Evolutionary conservation across 2,797 vertebrate species (phyloP), one percentile per base, ranked within the genome.

Genomic region (Sebastes itinus): DNA sequence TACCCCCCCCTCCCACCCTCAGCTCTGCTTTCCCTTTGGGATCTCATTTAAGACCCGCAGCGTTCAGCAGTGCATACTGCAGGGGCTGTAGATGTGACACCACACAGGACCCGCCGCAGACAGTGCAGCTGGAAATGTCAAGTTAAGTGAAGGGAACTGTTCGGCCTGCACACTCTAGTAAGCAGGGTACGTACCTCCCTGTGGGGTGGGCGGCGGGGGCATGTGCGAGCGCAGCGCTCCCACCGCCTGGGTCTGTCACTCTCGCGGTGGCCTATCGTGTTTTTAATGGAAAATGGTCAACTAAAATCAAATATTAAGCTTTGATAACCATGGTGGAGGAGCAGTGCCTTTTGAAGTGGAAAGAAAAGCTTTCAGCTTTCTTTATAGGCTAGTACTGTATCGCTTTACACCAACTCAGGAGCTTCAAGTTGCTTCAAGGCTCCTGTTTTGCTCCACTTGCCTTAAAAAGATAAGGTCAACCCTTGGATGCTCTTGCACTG

Each of bases 1-100:
- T 1, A 33, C 10, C 1, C 12, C 56, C 16, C 16, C 58, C 70
- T 32, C 84, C 35, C 68, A 52, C 72, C 32, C 60, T 38, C 75
- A 73, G 82, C 80, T 87, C 87, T 60, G 55, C 81, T 89, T 93
- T 92, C 94, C 96, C 95, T 92, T 83, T 88, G 95, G 95, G 96
- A 96, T 93, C 95, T 96, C 94, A 95, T 96, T 96, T 96, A 95
- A 93, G 93, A 89, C 92, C 88, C 69, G 22, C 88, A 67, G 92
- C 91, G 80, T 89, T 94, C 92, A 88, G 90, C 85, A 80, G 90
- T 91, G 94, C 92, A 87, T 87, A 83, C 89, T 77, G 75, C 81
- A 64, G 84, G 87, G 83, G 86, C 88, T 89, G 27, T 78, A 83
- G 90, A 94, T 91, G 95, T 93, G 93, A 95, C 93, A 94, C 89